Percentiles rank a stretch among this genome's conserved stretches.
Conservation (phyloP, 2,797 vertebrate species). For the Bucorvus abyssinicus region DNA sequence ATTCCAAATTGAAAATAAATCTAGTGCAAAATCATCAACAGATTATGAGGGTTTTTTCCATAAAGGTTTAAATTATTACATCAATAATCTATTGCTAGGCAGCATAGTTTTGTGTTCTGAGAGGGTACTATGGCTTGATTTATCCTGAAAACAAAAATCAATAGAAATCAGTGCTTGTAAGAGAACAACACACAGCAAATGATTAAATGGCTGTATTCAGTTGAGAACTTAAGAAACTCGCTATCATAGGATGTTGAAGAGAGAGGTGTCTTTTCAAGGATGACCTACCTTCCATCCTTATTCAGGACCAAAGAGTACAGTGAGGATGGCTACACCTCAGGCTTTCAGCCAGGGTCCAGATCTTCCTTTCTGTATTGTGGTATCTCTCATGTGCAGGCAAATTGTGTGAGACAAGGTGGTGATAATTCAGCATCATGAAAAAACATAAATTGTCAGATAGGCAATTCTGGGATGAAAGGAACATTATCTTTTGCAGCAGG, state of each 20-base stretch:
- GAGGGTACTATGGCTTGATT: not conserved
- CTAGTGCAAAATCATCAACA: not conserved
- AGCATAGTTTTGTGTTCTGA: not conserved
- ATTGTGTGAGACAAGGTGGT: not conserved
- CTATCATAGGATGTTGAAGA: not conserved
- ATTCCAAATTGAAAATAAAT: not conserved
- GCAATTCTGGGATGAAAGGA: not conserved
- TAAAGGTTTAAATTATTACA: not conserved
- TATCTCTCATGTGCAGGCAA: not conserved
- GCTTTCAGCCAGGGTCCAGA: not conserved
- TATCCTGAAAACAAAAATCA: not conserved
- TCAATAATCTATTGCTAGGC: not conserved
- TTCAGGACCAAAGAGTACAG: not conserved
- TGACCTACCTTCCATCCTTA: not conserved
- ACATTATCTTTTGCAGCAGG: slow-evolving; percentile 3
- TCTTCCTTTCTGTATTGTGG: not conserved
- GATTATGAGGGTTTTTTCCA: accelerated
- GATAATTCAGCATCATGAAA: not conserved
- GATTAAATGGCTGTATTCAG: not conserved
- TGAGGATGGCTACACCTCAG: not conserved
- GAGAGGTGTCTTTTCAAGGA: not conserved
- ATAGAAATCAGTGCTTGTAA: not conserved
- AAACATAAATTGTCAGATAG: not conserved
- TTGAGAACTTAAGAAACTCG: not conserved
- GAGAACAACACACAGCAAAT: not conserved